phyloP scores from a whole-genome alignment of 2,113 vertebrate genomes.

The Spermophilus dauricus region DNA sequence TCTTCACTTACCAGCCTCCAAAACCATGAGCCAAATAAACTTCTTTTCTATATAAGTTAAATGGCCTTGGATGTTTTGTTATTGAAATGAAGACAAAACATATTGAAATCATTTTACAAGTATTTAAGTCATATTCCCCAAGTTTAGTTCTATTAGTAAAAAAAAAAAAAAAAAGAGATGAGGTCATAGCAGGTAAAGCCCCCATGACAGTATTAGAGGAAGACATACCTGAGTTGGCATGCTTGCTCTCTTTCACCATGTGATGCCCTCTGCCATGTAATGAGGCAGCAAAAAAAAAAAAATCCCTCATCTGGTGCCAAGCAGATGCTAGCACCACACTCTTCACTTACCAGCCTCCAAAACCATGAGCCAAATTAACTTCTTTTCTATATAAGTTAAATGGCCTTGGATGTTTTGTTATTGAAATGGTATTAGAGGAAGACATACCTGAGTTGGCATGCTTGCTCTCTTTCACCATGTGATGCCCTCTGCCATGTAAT shows the following conservation, averaged over 20 bases:
- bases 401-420: no score
- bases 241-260: no score
- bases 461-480: not conserved
- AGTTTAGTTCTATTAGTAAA: not conserved
- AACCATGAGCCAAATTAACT: no score
- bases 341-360: no score
- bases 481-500: not conserved
- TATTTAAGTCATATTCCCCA: not conserved
- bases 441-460: not conserved
- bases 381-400: no score
- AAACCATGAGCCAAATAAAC: not conserved
- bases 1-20: not conserved
- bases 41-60: not conserved
- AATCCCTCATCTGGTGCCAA: no score
- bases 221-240: no score
- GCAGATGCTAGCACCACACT: no score
- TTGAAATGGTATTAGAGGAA: not conserved
- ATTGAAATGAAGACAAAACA: not conserved
- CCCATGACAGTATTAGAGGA: no score
- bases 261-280: no score
- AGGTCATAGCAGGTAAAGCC: no score
- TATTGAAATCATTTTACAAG: not conserved
- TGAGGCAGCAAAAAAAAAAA: no score
- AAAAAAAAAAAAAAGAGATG: constrained; percentile 37
- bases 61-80: not conserved